These are phyloP conservation scores for Tolmerus cingulatus DNA, from an alignment of 2,888 invertebrate species.

Conservation along the genomic window DNA sequence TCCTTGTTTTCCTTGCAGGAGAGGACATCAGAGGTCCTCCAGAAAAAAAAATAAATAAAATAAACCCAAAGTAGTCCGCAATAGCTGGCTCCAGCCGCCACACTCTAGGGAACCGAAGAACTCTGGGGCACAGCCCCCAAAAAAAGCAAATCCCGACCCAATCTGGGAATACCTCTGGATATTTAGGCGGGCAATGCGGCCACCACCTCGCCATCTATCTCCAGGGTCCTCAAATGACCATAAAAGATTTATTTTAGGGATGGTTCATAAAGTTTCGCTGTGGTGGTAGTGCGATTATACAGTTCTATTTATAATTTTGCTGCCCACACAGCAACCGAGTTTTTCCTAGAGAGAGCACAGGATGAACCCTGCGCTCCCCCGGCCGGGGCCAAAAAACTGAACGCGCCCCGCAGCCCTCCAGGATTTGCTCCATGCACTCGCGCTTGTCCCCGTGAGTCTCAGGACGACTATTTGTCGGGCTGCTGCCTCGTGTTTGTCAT, in stretches of 20 bases:
- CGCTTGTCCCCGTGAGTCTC: not conserved
- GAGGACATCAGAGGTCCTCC: not conserved
- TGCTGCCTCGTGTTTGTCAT: constrained; percentile 1
- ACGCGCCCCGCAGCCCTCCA: not conserved
- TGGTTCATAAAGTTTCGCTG: constrained; percentile 4
- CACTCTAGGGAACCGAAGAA: not conserved
- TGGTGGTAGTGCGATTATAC: not conserved
- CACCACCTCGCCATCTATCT: not conserved
- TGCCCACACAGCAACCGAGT: not conserved
- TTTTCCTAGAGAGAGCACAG: not conserved
- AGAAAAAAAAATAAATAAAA: not conserved
- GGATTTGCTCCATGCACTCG: not conserved
- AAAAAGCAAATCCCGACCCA: not conserved
- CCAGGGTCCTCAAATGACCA: constrained; percentile 30
- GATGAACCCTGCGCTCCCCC: not conserved
- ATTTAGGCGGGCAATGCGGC: not conserved
- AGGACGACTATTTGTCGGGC: not conserved
- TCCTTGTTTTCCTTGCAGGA: not conserved
- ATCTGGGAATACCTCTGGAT: constrained; percentile 1
- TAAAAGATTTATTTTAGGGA: constrained; percentile 34
- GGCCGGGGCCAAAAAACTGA: not conserved
- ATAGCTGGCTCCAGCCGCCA: not conserved
- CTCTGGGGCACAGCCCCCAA: not conserved
- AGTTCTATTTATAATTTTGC: constrained; percentile 17
- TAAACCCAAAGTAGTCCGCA: constrained; percentile 25